Conservation (phyloP, 23 tunicate species). For the Phallusia fumigata region DNA sequence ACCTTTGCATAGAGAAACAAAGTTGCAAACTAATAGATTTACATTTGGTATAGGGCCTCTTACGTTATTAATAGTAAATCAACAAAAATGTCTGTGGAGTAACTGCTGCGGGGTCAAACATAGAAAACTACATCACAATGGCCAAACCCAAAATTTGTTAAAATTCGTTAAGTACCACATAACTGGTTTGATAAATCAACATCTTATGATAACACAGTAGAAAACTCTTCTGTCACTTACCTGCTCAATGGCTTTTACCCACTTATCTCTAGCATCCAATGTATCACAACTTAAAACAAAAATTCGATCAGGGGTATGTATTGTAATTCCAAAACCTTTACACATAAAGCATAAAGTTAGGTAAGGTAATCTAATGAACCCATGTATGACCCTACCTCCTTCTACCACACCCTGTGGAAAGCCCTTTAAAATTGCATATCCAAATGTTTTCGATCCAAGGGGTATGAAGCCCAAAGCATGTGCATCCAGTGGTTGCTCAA, state of each 20-base stretch:
- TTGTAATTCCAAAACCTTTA: conserved; percentile 72
- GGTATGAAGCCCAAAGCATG: conserved; percentile 71
- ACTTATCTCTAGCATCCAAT: conserved; percentile 47
- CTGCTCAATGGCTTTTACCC: conserved; percentile 40
- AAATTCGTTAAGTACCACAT: no score
- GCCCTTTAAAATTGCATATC: conserved; percentile 66
- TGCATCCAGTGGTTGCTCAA: conserved; percentile 68
- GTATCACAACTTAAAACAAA: conserved; percentile 53
- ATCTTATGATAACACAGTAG: not conserved
- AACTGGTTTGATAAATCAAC: not conserved
- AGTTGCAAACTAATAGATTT: no score
- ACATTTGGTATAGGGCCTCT: no score
- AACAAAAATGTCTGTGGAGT: no score
- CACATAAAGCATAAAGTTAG: not conserved
- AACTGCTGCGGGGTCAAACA: no score
- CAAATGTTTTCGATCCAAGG: conserved; percentile 79
- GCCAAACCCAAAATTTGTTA: no score
- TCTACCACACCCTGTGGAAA: conserved; percentile 59
- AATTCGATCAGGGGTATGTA: conserved; percentile 85
- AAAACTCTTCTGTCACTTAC: conserved; percentile 2
- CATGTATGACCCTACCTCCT: conserved; percentile 44
- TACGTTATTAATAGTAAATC: no score
- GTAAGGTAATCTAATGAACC: not conserved
- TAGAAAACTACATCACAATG: no score
- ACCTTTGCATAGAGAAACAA: no score